Evolutionary conservation across 2,113 vertebrate genomes (phyloP), one percentile per base, ranked within the genome.

Genomic region (Cisticola juncidis): DNA sequence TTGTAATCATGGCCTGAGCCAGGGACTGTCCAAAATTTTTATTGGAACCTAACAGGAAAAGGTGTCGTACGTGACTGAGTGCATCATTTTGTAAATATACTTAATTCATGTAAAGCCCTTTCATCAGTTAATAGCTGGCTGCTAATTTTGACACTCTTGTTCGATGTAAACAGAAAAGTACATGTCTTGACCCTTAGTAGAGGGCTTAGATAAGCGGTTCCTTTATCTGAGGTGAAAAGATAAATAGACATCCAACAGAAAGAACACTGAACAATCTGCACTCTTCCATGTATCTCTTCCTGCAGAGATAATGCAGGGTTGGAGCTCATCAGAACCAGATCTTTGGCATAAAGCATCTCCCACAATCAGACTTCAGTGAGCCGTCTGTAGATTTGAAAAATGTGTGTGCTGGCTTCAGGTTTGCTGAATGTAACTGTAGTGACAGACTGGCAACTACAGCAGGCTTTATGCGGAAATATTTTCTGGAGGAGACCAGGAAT

Each of bases 401-500:
- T 24, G 14, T 58, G 64, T 70, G 23, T 74, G 76, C 88, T 96
- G 85, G 88, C 76, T 77, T 78, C 36, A 47, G 79, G 18, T 86
- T 71, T 93, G 76, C 85, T 86, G 80, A 66, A 5, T 29, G 60
- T 94, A 90, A 5, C 88, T 92, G 80, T 12, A 78, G 64, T 74
- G 85, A 78, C 58, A 58, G 28, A 40, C 87, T 92, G 96, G 56
- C 79, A 95, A 35, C 72, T 77, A n/a, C 71, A 36, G 47, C 56
- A 74, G 79, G 58, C 60, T 86, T 93, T 36, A 12, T 66, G 61
- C 16, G 1, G 79, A 90, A 95, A 70, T 93, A 40, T 68, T 86
- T 91, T 82, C 70, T 90, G 82, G 81, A 71, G 51, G 68, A 90
- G 72, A 68, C 26, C 14, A 69, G 85, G 81, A 90, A 93, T 94